These are phyloP conservation scores for Trichechus manatus DNA, from an alignment of 2,113 vertebrate genomes.

Conservation along the genomic window DNA sequence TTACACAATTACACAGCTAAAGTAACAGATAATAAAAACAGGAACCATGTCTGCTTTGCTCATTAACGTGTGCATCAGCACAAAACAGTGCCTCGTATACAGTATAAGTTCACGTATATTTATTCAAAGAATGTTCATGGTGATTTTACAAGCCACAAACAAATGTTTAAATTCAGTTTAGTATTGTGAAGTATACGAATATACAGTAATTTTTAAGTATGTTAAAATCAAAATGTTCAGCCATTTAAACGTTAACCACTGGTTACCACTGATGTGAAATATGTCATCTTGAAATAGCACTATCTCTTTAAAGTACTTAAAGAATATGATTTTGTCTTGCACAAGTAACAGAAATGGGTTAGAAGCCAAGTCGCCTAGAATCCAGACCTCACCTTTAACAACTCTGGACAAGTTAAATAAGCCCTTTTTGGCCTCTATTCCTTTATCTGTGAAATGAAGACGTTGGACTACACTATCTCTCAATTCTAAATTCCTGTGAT, in stretches of 20 bases:
- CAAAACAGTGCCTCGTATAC: background rate
- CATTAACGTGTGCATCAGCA: background rate
- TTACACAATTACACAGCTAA: background rate
- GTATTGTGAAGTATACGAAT: background rate
- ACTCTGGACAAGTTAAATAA: background rate
- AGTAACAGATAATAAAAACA: background rate
- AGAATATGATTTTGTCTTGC: background rate
- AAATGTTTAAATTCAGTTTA: background rate
- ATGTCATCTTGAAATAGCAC: constrained; percentile 14
- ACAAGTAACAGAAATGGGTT: background rate
- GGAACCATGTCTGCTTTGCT: background rate
- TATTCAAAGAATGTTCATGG: background rate
- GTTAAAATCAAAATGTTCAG: background rate
- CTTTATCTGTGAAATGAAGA: background rate
- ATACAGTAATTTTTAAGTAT: background rate
- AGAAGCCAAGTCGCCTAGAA: constrained; percentile 31
- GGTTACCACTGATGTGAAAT: background rate
- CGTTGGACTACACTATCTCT: background rate
- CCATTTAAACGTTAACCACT: constrained; percentile 9
- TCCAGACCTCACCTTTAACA: constrained; percentile 22
- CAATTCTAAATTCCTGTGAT: background rate
- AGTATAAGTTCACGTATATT: background rate
- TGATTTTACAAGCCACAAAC: constrained; percentile 43
- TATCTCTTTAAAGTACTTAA: background rate
- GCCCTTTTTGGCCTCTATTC: background rate